A percentile compares a stretch with the other conserved stretches of the same genome.
phyloP scores from a whole-genome alignment of 2,888 invertebrate species.

The Lasioglossum calceatum region DNA sequence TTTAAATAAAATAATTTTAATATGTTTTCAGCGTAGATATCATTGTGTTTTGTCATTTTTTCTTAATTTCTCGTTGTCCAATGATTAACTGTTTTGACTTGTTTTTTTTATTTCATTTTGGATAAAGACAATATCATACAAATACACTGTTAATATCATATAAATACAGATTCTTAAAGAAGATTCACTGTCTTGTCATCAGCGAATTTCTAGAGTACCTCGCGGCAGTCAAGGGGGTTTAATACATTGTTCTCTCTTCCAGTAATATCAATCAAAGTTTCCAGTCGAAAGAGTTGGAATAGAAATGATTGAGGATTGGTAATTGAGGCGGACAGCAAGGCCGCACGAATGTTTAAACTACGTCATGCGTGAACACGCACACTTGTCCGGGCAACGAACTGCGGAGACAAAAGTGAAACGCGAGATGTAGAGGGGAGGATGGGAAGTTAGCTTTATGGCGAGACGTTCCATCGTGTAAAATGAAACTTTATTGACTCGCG shows the following conservation, averaged over 20 bases:
- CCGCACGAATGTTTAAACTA: neutral
- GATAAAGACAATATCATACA: neutral
- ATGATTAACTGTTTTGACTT: neutral
- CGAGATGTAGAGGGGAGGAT: neutral
- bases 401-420: conserved; percentile 7
- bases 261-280: neutral
- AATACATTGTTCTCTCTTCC: neutral
- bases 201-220: neutral
- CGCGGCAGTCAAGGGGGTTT: neutral
- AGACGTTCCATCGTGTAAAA: conserved; percentile 26
- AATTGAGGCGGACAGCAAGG: neutral
- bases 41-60: neutral
- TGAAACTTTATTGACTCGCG: conserved; percentile 32
- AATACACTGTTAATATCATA: neutral
- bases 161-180: neutral
- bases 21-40: neutral
- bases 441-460: conserved; percentile 18
- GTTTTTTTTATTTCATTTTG: neutral
- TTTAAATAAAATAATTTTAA: neutral
- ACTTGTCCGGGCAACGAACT: neutral
- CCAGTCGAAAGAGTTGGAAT: neutral
- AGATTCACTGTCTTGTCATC: neutral
- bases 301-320: neutral
- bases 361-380: neutral
- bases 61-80: neutral